Percentiles rank a stretch among this genome's conserved stretches.
These are phyloP conservation scores for Heliconius congener DNA, from an alignment of 1,140 invertebrate genomes.

Conservation along the genomic window DNA sequence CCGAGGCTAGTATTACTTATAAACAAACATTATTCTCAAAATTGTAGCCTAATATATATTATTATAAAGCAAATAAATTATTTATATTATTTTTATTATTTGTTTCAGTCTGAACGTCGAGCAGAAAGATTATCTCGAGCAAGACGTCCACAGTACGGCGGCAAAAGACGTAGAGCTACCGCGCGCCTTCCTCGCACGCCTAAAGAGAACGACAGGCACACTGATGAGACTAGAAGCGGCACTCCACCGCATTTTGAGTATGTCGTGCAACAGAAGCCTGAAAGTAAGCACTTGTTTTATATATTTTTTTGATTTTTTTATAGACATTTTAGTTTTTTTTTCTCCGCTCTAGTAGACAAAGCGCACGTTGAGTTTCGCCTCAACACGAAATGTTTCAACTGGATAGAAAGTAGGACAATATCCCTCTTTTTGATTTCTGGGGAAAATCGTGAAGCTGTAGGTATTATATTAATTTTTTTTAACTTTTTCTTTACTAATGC, in stretches of 20 bases:
- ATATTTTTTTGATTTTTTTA: no score
- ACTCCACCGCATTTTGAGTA: constrained; percentile 69
- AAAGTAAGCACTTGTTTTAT: constrained; percentile 44
- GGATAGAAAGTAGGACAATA: no score
- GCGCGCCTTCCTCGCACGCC: constrained; percentile 57
- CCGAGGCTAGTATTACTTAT: neutral
- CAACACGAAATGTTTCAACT: no score
- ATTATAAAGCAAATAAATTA: neutral
- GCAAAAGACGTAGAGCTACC: constrained; percentile 63
- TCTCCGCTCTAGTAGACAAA: neutral
- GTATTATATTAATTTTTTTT: no score
- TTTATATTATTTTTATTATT: neutral
- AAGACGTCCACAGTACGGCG: constrained; percentile 67
- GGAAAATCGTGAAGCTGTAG: no score
- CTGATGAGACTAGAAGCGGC: constrained; percentile 58
- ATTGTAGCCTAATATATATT: neutral
- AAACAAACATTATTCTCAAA: neutral
- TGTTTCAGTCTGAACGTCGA: constrained; percentile 67
- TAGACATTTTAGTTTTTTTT: no score
- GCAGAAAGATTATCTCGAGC: constrained; percentile 71
- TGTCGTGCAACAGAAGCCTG: constrained; percentile 58
- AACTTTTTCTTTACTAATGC: no score
- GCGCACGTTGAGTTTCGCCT: no score
- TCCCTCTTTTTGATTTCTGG: no score
- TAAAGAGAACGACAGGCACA: constrained; percentile 64